Conservation (phyloP, 2,888 invertebrate species). For the Lomographa bimaculata region DNA sequence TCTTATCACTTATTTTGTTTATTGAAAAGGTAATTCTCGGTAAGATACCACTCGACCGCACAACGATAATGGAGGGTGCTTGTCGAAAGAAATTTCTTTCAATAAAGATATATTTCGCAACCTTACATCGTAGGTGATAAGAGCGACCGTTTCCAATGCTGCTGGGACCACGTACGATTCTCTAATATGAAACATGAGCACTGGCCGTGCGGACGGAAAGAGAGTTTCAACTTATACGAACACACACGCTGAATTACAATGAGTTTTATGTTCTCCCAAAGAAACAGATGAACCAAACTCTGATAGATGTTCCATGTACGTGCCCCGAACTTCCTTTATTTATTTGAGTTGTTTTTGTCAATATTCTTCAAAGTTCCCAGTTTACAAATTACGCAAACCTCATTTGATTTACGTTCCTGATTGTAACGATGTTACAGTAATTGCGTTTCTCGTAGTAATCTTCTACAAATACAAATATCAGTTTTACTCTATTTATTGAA, state of each 20-base stretch:
- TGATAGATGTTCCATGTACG: conserved; percentile 26
- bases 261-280: conserved; percentile 36
- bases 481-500: conserved; percentile 10
- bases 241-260: conserved; percentile 57
- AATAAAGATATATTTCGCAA: conserved; percentile 17
- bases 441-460: conserved; percentile 15
- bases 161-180: conserved; percentile 42
- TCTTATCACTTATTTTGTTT: conserved; percentile 21
- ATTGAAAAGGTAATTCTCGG: conserved; percentile 19
- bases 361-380: background rate
- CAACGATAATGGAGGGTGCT: conserved; percentile 14
- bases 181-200: conserved; percentile 46
- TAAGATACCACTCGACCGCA: conserved; percentile 11
- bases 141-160: conserved; percentile 36
- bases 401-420: conserved; percentile 10
- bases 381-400: conserved; percentile 2
- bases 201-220: conserved; percentile 47
- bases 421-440: conserved; percentile 13
- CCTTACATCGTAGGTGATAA: conserved; percentile 25
- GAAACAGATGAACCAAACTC: conserved; percentile 28
- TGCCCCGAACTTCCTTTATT: conserved; percentile 14
- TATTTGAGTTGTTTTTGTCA: conserved; percentile 12
- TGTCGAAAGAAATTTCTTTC: conserved; percentile 17
- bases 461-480: conserved; percentile 6
- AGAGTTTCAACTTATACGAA: conserved; percentile 47